These are phyloP conservation scores for Podocnemis expansa DNA, from an alignment of 2,113 vertebrate species.

Conservation along the genomic window DNA sequence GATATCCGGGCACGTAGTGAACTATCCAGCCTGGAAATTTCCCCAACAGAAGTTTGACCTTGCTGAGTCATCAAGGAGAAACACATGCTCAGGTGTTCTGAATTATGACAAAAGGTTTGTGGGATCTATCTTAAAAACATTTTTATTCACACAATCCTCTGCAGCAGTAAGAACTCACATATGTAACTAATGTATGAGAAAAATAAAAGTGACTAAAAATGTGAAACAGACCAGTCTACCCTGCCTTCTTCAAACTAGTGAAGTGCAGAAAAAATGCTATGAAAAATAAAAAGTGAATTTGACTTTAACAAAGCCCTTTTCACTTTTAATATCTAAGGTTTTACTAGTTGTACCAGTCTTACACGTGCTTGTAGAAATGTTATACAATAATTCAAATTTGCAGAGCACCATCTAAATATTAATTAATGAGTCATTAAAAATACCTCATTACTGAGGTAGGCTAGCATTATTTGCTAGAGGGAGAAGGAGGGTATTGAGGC, in stretches of 20 bases:
- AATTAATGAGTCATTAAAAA: background rate
- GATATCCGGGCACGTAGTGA: too few relatives aligned
- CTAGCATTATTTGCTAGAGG: background rate
- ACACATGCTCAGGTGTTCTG: too few relatives aligned
- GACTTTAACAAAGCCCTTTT: background rate
- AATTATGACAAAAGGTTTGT: background rate
- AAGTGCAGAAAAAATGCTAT: slow-evolving; percentile 12
- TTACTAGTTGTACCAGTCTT: background rate
- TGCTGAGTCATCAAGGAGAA: too few relatives aligned
- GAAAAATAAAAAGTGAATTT: background rate
- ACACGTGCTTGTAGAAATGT: background rate
- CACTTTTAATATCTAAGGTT: slow-evolving; percentile 5
- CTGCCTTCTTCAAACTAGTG: background rate
- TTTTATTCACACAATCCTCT: slow-evolving; percentile 5
- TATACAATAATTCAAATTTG: background rate
- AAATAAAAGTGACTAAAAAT: slow-evolving; percentile 24
- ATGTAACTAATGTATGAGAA: slow-evolving; percentile 9
- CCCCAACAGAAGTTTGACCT: too few relatives aligned
- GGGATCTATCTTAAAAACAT: slow-evolving; percentile 28
- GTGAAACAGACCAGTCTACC: background rate
- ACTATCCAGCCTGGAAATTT: too few relatives aligned
- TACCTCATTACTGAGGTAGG: background rate
- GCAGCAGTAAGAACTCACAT: slow-evolving; percentile 1
- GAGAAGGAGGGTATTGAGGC: background rate
- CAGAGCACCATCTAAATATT: background rate